phyloP scores from a whole-genome alignment of 2,113 vertebrate genomes.

The Atractosteus spatula region DNA sequence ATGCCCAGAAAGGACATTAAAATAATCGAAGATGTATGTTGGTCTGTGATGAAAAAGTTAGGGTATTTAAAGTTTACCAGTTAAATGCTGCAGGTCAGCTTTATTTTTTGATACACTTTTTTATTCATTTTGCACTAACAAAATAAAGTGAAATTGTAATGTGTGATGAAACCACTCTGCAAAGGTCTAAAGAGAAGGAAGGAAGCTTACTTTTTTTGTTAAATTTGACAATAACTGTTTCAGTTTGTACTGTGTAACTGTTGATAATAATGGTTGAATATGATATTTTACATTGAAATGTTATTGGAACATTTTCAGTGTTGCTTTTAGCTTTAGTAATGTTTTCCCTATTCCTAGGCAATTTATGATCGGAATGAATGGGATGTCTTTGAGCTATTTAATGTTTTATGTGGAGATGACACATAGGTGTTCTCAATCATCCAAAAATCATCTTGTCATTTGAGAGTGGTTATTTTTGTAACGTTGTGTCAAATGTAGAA shows the following conservation, averaged over 20 bases:
- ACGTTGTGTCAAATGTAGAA: slow-evolving; percentile 12
- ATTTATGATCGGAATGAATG: slow-evolving; percentile 31
- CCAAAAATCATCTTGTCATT: slow-evolving; percentile 20
- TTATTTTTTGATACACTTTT: slow-evolving; percentile 28
- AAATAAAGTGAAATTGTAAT: slow-evolving; percentile 15
- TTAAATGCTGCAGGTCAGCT: slow-evolving; percentile 82
- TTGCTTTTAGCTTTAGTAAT: neutral
- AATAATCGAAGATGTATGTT: slow-evolving; percentile 82
- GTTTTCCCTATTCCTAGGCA: slow-evolving; percentile 23
- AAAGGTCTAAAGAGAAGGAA: slow-evolving; percentile 4
- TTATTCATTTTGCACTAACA: slow-evolving; percentile 70
- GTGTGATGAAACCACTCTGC: neutral
- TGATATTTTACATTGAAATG: slow-evolving; percentile 50
- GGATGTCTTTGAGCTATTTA: slow-evolving; percentile 26
- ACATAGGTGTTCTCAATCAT: slow-evolving; percentile 32
- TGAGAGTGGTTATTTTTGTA: slow-evolving; percentile 22
- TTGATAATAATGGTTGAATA: slow-evolving; percentile 25
- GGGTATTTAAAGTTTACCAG: slow-evolving; percentile 79
- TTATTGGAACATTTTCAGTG: slow-evolving; percentile 22
- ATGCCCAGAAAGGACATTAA: slow-evolving; percentile 80
- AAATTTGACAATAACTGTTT: slow-evolving; percentile 19
- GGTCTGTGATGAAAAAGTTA: slow-evolving; percentile 79
- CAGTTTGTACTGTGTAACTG: slow-evolving; percentile 15
- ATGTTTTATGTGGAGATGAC: slow-evolving; percentile 23
- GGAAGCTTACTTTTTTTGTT: slow-evolving; percentile 15